Evolutionary conservation across 2,113 vertebrate species (phyloP).

Genomic region (Xenus cinereus): DNA sequence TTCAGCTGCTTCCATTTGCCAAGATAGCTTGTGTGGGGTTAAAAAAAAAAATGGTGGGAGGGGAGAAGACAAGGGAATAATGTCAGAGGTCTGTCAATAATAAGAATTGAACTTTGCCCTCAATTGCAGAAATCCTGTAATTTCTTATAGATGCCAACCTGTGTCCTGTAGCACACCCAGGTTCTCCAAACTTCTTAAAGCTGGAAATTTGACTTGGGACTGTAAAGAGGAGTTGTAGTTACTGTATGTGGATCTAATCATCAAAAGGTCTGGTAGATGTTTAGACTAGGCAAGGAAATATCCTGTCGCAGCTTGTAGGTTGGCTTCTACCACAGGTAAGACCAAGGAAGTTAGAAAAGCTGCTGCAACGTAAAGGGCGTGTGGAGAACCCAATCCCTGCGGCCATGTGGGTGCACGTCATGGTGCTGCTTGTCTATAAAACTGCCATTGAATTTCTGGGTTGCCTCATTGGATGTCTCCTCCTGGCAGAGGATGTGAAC

Average conservation of each 20-base stretch:
- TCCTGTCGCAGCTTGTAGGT: background rate
- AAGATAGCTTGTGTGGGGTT: background rate
- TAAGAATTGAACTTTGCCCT: background rate
- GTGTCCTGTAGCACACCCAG: background rate
- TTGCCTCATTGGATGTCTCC: background rate
- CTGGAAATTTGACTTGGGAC: background rate
- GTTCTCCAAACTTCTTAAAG: background rate
- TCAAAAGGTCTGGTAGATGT: background rate
- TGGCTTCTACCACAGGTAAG: background rate
- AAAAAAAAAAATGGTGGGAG: background rate
- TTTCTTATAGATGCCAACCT: background rate
- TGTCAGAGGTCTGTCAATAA: background rate
- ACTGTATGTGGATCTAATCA: background rate
- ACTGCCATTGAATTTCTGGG: background rate
- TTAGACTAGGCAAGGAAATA: background rate
- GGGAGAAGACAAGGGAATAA: background rate
- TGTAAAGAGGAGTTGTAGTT: background rate
- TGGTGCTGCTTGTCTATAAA: rapidly evolving
- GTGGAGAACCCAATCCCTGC: rapidly evolving
- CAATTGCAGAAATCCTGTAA: background rate
- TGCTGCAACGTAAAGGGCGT: background rate
- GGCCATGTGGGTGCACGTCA: rapidly evolving
- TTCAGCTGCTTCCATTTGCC: background rate
- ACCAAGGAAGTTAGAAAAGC: background rate
- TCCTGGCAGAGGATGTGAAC: conserved; percentile 87